Percentiles rank a stretch among this genome's conserved stretches.
Evolutionary conservation across 2,797 vertebrate species (phyloP).

Genomic region (Dallia pectoralis): DNA sequence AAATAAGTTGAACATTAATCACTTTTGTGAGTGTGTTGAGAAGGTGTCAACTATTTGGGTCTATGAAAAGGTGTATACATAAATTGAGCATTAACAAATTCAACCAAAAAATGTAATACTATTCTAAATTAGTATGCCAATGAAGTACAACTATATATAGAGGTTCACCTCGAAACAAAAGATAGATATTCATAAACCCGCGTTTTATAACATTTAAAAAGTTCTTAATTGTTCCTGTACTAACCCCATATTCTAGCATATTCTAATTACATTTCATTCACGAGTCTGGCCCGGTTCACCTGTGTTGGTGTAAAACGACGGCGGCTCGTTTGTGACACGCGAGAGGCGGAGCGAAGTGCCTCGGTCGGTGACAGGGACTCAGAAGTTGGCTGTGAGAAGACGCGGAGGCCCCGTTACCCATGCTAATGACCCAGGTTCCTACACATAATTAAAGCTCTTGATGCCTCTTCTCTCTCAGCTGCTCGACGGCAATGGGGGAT

Average conservation of each 20-base stretch:
- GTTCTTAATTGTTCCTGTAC: background rate
- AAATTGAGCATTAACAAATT: background rate
- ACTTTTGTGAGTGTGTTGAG: background rate
- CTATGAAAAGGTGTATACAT: too few species aligned
- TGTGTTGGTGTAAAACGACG: conserved; percentile 65
- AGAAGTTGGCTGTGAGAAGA: conserved; percentile 34
- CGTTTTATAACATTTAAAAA: background rate
- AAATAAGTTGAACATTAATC: conserved; percentile 33
- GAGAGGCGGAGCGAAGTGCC: conserved; percentile 57
- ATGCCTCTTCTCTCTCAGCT: conserved; percentile 55
- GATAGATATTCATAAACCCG: background rate
- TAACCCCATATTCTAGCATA: conserved; percentile 24
- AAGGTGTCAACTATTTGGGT: background rate
- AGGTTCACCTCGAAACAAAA: background rate
- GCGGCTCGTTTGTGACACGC: conserved; percentile 65
- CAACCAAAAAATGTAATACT: background rate
- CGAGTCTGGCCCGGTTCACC: conserved; percentile 64
- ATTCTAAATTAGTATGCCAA: background rate
- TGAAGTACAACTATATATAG: background rate
- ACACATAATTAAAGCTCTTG: conserved; percentile 73
- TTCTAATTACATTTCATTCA: conserved; percentile 49
- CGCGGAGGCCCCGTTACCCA: conserved; percentile 53
- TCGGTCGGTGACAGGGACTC: conserved; percentile 65
- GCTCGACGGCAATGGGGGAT: conserved; percentile 55
- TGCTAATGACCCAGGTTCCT: conserved; percentile 69